These are phyloP conservation scores for Criorhina ranunculi DNA, from an alignment of 2,888 invertebrate species.

Conservation along the genomic window DNA sequence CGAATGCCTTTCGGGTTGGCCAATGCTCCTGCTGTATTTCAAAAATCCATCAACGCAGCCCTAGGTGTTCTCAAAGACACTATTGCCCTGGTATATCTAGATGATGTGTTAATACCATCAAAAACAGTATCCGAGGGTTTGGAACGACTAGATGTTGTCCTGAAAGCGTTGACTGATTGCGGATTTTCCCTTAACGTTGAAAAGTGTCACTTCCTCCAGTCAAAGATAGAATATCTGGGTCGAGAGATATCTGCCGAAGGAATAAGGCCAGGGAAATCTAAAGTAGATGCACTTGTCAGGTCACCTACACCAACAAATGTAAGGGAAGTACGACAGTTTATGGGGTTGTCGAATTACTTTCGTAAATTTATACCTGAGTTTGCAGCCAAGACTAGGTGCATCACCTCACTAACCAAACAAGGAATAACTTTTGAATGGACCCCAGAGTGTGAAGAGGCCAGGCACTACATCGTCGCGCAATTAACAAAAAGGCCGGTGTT, in stretches of 20 bases:
- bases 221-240: slow-evolving; percentile 19
- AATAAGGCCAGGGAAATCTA: slow-evolving; percentile 18
- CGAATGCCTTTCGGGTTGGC: slow-evolving; percentile 15
- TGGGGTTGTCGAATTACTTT: slow-evolving; percentile 53
- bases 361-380: slow-evolving; percentile 50
- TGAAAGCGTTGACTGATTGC: slow-evolving; percentile 5
- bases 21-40: slow-evolving; percentile 26
- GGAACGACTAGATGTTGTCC: slow-evolving; percentile 3
- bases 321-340: slow-evolving; percentile 49
- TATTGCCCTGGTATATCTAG: slow-evolving; percentile 22
- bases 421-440: slow-evolving; percentile 34
- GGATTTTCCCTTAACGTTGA: slow-evolving; percentile 4
- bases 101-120: not conserved
- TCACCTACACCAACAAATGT: slow-evolving; percentile 28
- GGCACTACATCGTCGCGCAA: slow-evolving; percentile 17
- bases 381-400: slow-evolving; percentile 41
- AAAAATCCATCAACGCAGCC: slow-evolving; percentile 13
- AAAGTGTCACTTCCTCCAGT: slow-evolving; percentile 22
- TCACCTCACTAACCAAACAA: slow-evolving; percentile 43
- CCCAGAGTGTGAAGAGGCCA: slow-evolving; percentile 29
- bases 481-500: slow-evolving; percentile 25
- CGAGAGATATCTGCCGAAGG: slow-evolving; percentile 30
- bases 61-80: slow-evolving; percentile 11
- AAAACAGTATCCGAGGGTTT: not conserved
- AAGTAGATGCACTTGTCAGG: slow-evolving; percentile 42